Base-by-base conservation (phyloP, 2,888 invertebrate genomes). In the Andrena chrysosceles region DNA sequence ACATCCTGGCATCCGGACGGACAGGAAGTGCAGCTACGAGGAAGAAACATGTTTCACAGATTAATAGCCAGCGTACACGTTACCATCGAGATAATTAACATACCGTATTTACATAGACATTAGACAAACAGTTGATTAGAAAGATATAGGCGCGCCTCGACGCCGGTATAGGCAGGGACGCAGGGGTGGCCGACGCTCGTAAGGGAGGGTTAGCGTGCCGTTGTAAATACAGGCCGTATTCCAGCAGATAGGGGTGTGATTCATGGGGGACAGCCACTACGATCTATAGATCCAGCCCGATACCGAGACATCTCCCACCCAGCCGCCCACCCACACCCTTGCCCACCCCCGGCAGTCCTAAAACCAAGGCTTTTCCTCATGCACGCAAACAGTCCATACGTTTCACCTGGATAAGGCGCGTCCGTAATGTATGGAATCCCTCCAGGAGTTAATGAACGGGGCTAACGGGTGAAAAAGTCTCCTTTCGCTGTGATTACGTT, bases 31-130 rank as follows among this genome's bases (percentile, higher is more conserved):
- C 69, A 76, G 68, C 77, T 73, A 85, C 83, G 74, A 78, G 86
- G 87, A 89, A 89, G 89, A 89, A 89, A 87, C 89, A 88, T 85
- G 85, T 89, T 89, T 77, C 87, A 42, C 84, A 86, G 91, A 91
- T 89, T 90, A 91, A 91, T 91, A 88, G 91, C 87, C 82, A 77
- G 85, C 89, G 89, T 87, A 90, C 91, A 92, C 92, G 92, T 93
- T 91, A 91, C 91, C 89, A 90, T 90, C 90, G 88, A 85, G 89
- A 91, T 92, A 92, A 93, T 93, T 92, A 93, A 91, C 92, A 93
- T 92, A 91, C 90, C 91, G 90, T 92, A 93, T 93, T 93, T 93
- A 92, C 93, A 93, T 93, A 93, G 92, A 92, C 92, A 91, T 92
- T 92, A 92, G 92, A 92, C 93, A 92, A 93, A 93, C 93, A 93